Conservation (phyloP, 1,140 invertebrate species). For the Papilio polytes region DNA sequence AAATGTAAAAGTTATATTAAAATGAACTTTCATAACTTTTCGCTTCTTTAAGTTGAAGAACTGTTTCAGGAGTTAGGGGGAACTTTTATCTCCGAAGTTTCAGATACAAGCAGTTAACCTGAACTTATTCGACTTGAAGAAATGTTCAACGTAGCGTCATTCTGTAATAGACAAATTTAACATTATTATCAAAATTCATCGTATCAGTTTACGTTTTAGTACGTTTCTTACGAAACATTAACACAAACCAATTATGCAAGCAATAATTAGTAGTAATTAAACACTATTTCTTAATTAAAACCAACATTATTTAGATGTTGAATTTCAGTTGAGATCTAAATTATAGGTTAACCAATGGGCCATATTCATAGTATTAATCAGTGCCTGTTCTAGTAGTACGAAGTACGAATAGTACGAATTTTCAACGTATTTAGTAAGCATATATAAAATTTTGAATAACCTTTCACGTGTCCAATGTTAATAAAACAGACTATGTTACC, state of each 20-base stretch:
- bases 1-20: slow-evolving; percentile 26
- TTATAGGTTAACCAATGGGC: too few species aligned
- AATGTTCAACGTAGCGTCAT: slow-evolving; percentile 13
- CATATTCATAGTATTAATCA: too few species aligned
- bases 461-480: neutral
- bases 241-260: too few species aligned
- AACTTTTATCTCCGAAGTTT: slow-evolving; percentile 16
- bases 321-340: too few species aligned
- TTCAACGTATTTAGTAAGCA: neutral
- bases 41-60: slow-evolving; percentile 18
- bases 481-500: neutral
- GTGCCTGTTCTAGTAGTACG: too few species aligned
- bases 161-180: slow-evolving; percentile 16
- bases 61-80: slow-evolving; percentile 2
- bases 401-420: too few species aligned
- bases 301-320: too few species aligned
- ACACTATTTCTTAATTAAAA: too few species aligned
- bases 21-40: slow-evolving; percentile 25
- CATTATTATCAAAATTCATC: neutral
- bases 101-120: slow-evolving; percentile 25
- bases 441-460: neutral
- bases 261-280: too few species aligned
- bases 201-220: neutral
- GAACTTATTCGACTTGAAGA: slow-evolving; percentile 15
- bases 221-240: too few species aligned